Base-by-base conservation (phyloP, 2,797 vertebrate genomes). In the Macroramphosus scolopax region DNA sequence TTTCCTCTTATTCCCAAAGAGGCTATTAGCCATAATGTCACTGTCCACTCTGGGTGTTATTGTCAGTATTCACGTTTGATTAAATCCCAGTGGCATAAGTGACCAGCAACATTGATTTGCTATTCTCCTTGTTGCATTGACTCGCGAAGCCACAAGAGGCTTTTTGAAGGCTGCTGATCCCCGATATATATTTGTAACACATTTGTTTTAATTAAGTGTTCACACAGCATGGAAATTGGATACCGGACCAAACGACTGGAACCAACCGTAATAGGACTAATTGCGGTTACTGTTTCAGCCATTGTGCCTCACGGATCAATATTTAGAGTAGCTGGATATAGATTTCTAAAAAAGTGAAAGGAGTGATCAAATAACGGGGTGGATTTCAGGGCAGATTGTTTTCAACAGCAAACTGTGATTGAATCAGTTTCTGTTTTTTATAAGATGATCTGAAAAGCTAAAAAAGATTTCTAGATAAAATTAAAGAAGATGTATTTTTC, bases 161-260 rank as follows among this genome's bases (percentile, higher is more conserved):
- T 78, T 80, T 87, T 83, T 84, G 83, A 88, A 82, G 70, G 73
- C 81, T 82, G 78, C 77, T 86, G 84, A 88, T 87, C 83, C 75
- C 81, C 78, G 72, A 86, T 89, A 88, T 88, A 88, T 89, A 88
- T 85, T 83, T 90, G 88, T 88, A 90, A 86, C 86, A 84, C 87
- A 92, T 91, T 91, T 90, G 87, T 91, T 91, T 90, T 89, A 91
- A 92, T 92, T 91, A 91, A 89, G 86, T 89, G 87, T 88, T 88
- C 86, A 88, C 84, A 88, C 86, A 79, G 84, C 83, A 84, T 88
- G 78, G 88, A 89, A 88, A 90, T 88, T 88, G 85, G 84, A 89
- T 89, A 82, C 77, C 84, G 83, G 83, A 84, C 77, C 89, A 87
- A 89, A 89, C 78, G 81, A 84, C 72, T 89, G 81, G 69, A 86